Evolutionary conservation across 2,797 vertebrate genomes (phyloP), one percentile per base, ranked within the genome.

Genomic region (Saxicola maurus): DNA sequence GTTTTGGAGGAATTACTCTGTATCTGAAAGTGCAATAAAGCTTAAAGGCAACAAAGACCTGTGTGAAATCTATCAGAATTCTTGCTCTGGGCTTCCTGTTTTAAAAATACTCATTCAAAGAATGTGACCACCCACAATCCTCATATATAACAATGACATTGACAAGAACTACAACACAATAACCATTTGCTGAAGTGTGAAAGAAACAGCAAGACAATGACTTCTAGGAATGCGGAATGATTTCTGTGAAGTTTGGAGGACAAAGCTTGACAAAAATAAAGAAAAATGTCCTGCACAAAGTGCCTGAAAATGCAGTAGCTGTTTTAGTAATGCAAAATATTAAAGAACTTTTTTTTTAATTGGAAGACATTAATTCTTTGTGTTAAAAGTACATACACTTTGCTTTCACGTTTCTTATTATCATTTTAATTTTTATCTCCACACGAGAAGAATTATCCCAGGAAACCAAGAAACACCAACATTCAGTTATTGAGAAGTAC

Each of bases 61-160:
- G 56, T 62, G 40, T 17, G 23, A 88, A 89, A 67, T 43, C 30
- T 28, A 80, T 11, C 24, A 48, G 51, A 93, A 91, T 20, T n/a
- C 59, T 78, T 80, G 53, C 46, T 57, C 64, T 51, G 73, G 40
- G 21, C 51, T 89, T 81, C 53, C 57, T 74, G 24, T 78, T 80
- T 87, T 61, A 72, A 85, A 90, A 87, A 92, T 82, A 77, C 67
- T 92, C 82, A 68, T 66, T 83, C 57, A 55, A 92, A 66, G 85
- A 93, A 89, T 69, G 80, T 81, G 91, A 86, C 92, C 92, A 94
- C 92, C 89, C 92, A 95, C 85, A 92, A 72, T 17, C 62, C 77
- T 75, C 87, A 93, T 57, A 78, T 82, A 89, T 72, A 93, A 68
- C 16, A 3, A 82, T 38, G 87, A 85, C 85, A 89, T 21, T 80